phyloP scores from a whole-genome alignment of 2,797 vertebrate genomes.

The Hoplostethus mediterraneus region DNA sequence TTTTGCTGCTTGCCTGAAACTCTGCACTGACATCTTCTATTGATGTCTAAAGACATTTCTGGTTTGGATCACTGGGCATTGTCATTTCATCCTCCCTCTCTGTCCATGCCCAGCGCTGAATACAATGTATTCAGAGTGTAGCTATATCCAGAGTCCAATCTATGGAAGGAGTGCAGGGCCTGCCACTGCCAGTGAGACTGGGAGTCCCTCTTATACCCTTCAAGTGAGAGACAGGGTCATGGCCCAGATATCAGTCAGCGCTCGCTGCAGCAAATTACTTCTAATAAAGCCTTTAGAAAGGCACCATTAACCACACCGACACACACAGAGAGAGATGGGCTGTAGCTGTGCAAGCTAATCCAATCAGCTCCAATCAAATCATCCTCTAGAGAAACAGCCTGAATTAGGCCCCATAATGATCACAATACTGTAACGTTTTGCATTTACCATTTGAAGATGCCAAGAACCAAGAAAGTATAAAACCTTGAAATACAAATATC shows the following conservation, averaged over 20 bases:
- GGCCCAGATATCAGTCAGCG: constrained; percentile 87
- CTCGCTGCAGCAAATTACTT: constrained; percentile 88
- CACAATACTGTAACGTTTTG: constrained; percentile 6
- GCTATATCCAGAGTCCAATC: constrained; percentile 35
- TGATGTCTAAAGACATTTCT: constrained; percentile 9
- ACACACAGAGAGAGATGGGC: constrained; percentile 39
- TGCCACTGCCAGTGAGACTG: constrained; percentile 47
- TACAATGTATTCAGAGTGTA: constrained; percentile 21
- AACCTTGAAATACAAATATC: constrained; percentile 10
- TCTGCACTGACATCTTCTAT: no score
- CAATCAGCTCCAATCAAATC: constrained; percentile 69
- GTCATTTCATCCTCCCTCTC: constrained; percentile 6
- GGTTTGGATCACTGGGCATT: constrained; percentile 15
- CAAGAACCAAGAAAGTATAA: constrained; percentile 7
- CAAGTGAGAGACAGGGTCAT: constrained; percentile 80
- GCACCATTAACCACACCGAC: constrained; percentile 76
- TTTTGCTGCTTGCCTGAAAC: no score
- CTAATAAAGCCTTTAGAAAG: constrained; percentile 84
- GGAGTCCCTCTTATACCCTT: constrained; percentile 71
- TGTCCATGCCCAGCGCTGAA: not conserved
- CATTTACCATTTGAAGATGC: constrained; percentile 24
- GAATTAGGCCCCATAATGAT: constrained; percentile 25
- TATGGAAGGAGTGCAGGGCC: constrained; percentile 41
- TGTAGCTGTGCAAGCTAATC: constrained; percentile 42
- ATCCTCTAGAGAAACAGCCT: constrained; percentile 28